phyloP scores from a whole-genome alignment of 2,888 invertebrate genomes.

The Lampropteryx suffumata region DNA sequence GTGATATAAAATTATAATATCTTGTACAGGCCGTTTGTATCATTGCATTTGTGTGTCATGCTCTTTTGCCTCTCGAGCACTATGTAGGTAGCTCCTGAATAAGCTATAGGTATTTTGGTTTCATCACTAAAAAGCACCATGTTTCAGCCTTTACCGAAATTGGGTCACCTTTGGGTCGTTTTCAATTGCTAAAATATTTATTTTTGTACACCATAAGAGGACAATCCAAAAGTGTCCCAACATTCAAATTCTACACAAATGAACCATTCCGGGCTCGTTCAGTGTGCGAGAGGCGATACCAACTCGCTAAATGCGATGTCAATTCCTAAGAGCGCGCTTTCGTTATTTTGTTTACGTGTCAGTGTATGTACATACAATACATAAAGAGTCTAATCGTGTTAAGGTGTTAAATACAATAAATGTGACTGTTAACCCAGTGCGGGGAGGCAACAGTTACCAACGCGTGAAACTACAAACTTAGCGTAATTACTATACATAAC shows the following conservation, averaged over 20 bases:
- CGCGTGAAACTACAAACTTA: slow-evolving; percentile 70
- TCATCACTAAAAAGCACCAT: neutral
- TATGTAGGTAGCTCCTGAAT: slow-evolving; percentile 27
- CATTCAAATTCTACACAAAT: slow-evolving; percentile 11
- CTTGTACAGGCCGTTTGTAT: slow-evolving; percentile 87
- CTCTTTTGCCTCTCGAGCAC: slow-evolving; percentile 49
- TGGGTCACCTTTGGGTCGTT: slow-evolving; percentile 48
- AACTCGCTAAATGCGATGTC: slow-evolving; percentile 65
- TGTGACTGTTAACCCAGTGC: slow-evolving; percentile 56
- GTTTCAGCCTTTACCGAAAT: slow-evolving; percentile 16
- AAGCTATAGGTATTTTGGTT: neutral
- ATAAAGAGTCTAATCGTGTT: slow-evolving; percentile 72
- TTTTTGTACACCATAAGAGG: slow-evolving; percentile 54
- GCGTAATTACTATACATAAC: slow-evolving; percentile 80
- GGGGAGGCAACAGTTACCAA: slow-evolving; percentile 73
- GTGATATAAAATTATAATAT: slow-evolving; percentile 87
- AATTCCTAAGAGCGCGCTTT: slow-evolving; percentile 73
- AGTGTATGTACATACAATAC: slow-evolving; percentile 53
- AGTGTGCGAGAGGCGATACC: slow-evolving; percentile 47
- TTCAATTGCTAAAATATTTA: slow-evolving; percentile 50
- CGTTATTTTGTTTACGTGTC: slow-evolving; percentile 62
- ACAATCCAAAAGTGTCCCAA: slow-evolving; percentile 47
- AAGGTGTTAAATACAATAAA: slow-evolving; percentile 76
- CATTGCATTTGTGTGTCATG: slow-evolving; percentile 66
- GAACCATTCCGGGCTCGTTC: slow-evolving; percentile 9